Base-by-base conservation (phyloP, 2,113 vertebrate genomes). In the Acrocephalus kingi region DNA sequence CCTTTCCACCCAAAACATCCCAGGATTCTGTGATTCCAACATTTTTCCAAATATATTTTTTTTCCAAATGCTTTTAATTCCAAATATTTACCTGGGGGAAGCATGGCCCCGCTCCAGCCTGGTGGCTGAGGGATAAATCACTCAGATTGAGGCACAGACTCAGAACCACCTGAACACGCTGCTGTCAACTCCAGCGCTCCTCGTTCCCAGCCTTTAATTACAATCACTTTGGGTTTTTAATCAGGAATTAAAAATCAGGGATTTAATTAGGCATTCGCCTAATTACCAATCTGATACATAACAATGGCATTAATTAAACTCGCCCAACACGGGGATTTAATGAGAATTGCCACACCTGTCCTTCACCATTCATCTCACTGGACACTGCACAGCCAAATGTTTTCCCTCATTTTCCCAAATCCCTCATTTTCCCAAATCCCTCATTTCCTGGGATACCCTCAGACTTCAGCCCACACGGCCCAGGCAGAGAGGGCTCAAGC, bases 401-500 rank as follows among this genome's bases (percentile, higher is more conserved):
- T 39, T 39, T 39, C 37, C 37, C 37, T 39, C 37, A 39, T 39
- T 39, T 39, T 39, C 37, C 37, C 37, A 39, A 39, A 39, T 45
- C 39, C 17, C 27, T 35, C n/a, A 7, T 66, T 48, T 31, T 23
- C n/a, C 23, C 23, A 61, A 61, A 62, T 39, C 25, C 59, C 56
- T 15, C 25, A 28, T 28, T 41, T 62, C 35, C 58, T 62, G 58
- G 73, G 51, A 6, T 8, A 33, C n/a, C n/a, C n/a, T 62, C 63
- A 27, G 10, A 7, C 6, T 58, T 23, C 1, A 0, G 5, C 35
- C 54, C 28, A 1, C 25, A 20, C 1, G 10, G 45, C 37, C 24
- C 22, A 2, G 13, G 21, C n/a, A 46, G 14, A 56, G 24, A 52
- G 48, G 39, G 21, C 49, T 71, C 6, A 3, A 51, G 13, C 25